phyloP scores from a whole-genome alignment of 2,797 vertebrate genomes.

The Oryzias dopingdopingensis region DNA sequence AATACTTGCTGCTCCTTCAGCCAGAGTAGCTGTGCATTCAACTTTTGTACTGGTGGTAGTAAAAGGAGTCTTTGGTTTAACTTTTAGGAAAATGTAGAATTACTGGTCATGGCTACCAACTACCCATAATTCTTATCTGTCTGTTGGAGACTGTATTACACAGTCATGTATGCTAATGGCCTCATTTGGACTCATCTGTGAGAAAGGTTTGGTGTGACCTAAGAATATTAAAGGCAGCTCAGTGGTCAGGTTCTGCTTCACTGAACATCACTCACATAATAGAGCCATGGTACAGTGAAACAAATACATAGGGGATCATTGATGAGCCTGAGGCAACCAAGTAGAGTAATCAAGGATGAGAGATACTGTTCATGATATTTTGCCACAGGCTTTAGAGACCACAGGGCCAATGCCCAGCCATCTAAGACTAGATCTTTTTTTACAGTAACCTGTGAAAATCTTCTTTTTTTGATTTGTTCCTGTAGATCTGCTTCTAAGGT shows the following conservation, averaged over 20 bases:
- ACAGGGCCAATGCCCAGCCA: not conserved
- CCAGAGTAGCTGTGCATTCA: too few species aligned
- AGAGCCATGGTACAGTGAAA: constrained; percentile 1
- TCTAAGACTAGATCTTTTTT: not conserved
- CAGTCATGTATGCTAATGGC: not conserved
- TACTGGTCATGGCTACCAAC: not conserved
- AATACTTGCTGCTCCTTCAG: too few species aligned
- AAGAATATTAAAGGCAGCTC: not conserved
- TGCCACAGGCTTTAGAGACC: constrained; percentile 21
- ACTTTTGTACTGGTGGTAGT: too few species aligned
- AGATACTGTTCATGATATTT: constrained; percentile 20
- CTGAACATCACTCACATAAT: not conserved
- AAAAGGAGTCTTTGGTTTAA: too few species aligned
- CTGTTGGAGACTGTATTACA: not conserved
- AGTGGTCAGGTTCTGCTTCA: constrained; percentile 5
- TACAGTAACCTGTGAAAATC: too few species aligned
- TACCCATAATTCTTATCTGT: not conserved
- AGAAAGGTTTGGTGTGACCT: constrained; percentile 1
- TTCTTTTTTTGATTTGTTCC: too few species aligned
- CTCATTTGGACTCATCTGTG: not conserved
- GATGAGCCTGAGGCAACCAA: constrained; percentile 28
- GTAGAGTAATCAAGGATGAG: constrained; percentile 11
- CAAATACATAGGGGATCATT: constrained; percentile 8
- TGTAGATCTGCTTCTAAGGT: too few species aligned
- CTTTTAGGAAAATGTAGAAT: too few species aligned